Base-by-base conservation (phyloP, 1,140 invertebrate genomes). In the Drosophila arizonae region DNA sequence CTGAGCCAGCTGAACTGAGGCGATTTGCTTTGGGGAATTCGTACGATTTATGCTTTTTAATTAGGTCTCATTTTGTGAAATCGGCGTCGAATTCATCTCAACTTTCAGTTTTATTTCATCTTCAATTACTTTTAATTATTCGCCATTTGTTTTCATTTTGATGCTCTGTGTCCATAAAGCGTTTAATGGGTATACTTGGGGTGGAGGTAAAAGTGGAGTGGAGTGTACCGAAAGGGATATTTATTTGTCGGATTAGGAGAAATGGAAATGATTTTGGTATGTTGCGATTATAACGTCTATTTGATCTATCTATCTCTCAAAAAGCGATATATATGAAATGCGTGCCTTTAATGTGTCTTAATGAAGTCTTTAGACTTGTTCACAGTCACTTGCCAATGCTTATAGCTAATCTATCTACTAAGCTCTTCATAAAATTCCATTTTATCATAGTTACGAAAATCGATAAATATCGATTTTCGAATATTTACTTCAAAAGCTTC, bases 111-210 rank as follows among this genome's bases (percentile, higher is more conserved):
- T 81, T 72, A 87, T 76, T 85, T 57, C 45, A 67, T 57, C 58
- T 75, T 65, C 72, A 75, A 75, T 75, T 82, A 88, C 76, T 77
- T 87, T 87, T 87, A 87, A 87, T 87, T 87, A 86, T 82, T 78
- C 72, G 58, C 66, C 72, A 73, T 86, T 86, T 86, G 82, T 86
- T 86, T 81, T 77, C 67, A 43, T 82, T 84, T 56, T 54, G 69
- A 68, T 41, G 11, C 52, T 3, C 36, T 45, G 45, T 24, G 17
- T 21, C 30, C 24, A 28, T 26, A 50, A 50, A 11, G 21, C 10
- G 21, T 2, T 50, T 26, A 46, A 15, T 15, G 43, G 43, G 43
- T 21, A 46, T 46, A 9, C 43, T 15, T 6, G 4, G 9, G 13
- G 4, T 4, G 17, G 17, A 0, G 17, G 17, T 17, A 17, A 17